Evolutionary conservation across 2,888 invertebrate genomes (phyloP).

Genomic region (Axea sp.): DNA sequence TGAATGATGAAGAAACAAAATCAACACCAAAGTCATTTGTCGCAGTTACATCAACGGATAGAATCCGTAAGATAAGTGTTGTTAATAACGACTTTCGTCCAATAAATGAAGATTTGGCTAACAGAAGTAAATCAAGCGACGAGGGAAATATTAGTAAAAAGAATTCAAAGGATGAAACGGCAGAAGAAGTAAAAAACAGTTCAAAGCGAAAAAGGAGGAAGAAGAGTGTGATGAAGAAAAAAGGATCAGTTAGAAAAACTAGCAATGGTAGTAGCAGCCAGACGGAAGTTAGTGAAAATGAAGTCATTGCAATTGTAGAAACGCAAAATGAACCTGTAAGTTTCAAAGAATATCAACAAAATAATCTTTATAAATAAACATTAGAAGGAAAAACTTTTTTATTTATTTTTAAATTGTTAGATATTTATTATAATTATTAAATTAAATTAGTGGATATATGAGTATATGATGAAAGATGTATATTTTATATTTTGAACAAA

Average conservation of each 20-base stretch:
- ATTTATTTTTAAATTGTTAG: too few species aligned
- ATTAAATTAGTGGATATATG: too few species aligned
- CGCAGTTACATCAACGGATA: slow-evolving; percentile 81
- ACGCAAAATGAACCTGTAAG: slow-evolving; percentile 69
- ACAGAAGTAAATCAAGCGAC: slow-evolving; percentile 73
- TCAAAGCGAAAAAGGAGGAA: slow-evolving; percentile 88
- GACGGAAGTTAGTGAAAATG: slow-evolving; percentile 72
- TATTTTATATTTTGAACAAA: too few species aligned
- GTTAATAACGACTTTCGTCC: slow-evolving; percentile 84
- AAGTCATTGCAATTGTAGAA: slow-evolving; percentile 65
- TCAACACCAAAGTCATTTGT: slow-evolving; percentile 79
- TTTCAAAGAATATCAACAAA: too few species aligned
- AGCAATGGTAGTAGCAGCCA: slow-evolving; percentile 76
- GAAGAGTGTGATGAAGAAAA: slow-evolving; percentile 89
- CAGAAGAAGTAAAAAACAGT: slow-evolving; percentile 81
- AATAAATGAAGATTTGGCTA: slow-evolving; percentile 79
- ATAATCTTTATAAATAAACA: too few species aligned
- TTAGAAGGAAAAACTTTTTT: too few species aligned
- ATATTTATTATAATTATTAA: too few species aligned
- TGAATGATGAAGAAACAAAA: slow-evolving; percentile 78
- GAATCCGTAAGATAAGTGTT: slow-evolving; percentile 83
- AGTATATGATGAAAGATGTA: too few species aligned
- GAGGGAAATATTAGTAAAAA: slow-evolving; percentile 76
- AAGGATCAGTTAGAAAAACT: slow-evolving; percentile 87
- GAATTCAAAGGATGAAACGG: slow-evolving; percentile 72